Percentiles rank a stretch among this genome's conserved stretches.
These are phyloP conservation scores for Pogonomyrmex californicus DNA, from an alignment of 1,140 invertebrate genomes.

Conservation along the genomic window DNA sequence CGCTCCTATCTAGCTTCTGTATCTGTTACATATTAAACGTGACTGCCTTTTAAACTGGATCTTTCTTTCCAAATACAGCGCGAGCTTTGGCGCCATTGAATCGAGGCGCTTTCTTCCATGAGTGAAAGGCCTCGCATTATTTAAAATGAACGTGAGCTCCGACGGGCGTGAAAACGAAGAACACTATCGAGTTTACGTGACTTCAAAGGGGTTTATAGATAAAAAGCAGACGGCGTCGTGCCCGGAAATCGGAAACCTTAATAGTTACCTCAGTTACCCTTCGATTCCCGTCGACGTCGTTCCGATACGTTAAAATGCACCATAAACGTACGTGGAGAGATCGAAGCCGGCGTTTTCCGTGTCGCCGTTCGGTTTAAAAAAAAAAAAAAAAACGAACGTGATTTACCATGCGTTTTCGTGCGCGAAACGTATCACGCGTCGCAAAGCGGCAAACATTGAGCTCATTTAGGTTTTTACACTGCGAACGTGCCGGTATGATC, in stretches of 20 bases:
- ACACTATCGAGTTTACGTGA: slow-evolving; percentile 58
- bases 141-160: slow-evolving; percentile 37
- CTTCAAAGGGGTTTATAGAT: slow-evolving; percentile 44
- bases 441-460: slow-evolving; percentile 42
- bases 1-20: background rate
- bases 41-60: background rate
- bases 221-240: slow-evolving; percentile 23
- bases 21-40: background rate
- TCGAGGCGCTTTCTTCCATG: background rate
- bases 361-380: background rate
- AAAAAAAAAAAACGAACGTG: background rate
- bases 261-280: slow-evolving; percentile 37
- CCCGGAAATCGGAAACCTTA: slow-evolving; percentile 50
- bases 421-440: background rate
- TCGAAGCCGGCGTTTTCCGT: background rate
- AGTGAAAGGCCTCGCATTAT: slow-evolving; percentile 30
- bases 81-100: background rate
- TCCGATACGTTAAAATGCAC: slow-evolving; percentile 28
- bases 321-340: background rate
- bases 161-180: background rate
- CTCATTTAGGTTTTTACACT: slow-evolving; percentile 16
- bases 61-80: no score
- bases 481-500: slow-evolving; percentile 35
- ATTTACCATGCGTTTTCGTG: slow-evolving; percentile 21
- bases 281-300: slow-evolving; percentile 19